Percentiles rank a stretch among this genome's conserved stretches.
Evolutionary conservation across 2,888 invertebrate genomes (phyloP).

Genomic region (Thalpophila matura): DNA sequence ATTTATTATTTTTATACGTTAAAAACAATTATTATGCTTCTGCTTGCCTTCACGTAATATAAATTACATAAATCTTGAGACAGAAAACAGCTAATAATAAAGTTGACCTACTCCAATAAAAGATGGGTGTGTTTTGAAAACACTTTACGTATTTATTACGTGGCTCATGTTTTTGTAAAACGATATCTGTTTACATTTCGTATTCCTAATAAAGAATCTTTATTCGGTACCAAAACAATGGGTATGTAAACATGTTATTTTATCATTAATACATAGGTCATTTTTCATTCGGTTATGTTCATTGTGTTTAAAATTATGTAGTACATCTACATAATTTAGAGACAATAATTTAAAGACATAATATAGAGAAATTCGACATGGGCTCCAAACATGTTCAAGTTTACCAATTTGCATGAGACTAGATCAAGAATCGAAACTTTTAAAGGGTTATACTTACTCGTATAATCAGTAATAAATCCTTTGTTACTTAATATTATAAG

Average conservation of each 20-base stretch:
- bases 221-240: not conserved
- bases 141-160: not conserved
- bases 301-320: too few species aligned
- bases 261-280: too few species aligned
- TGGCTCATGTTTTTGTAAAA: not conserved
- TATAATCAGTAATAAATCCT: too few species aligned
- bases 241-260: not conserved
- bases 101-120: slow-evolving; percentile 1
- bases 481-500: not conserved
- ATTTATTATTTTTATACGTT: slow-evolving; percentile 6
- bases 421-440: too few species aligned
- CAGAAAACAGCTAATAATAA: slow-evolving; percentile 1
- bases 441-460: too few species aligned
- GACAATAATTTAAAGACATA: too few species aligned
- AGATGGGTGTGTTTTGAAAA: slow-evolving; percentile 14
- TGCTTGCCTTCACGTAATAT: not conserved
- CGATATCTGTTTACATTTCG: slow-evolving; percentile 20
- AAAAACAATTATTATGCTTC: not conserved
- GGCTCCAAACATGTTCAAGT: too few species aligned
- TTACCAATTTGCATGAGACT: too few species aligned
- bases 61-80: not conserved
- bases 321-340: too few species aligned
- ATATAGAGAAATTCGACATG: too few species aligned
- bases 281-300: not conserved
- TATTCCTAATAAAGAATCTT: not conserved